phyloP scores from a whole-genome alignment of 2,888 invertebrate species.

The Campaea margaritaria region DNA sequence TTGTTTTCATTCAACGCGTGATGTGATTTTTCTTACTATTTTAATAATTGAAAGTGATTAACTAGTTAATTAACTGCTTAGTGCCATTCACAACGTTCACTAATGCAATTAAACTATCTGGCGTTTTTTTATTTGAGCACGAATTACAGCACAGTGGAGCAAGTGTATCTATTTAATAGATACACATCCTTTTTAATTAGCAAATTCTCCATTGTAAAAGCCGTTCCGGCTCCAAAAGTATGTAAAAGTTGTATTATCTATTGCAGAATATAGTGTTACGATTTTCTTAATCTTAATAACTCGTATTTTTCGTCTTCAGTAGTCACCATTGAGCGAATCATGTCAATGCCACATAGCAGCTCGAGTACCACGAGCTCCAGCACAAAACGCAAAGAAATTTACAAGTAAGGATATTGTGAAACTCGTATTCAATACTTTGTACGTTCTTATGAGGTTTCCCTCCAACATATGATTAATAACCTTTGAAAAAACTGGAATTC shows the following conservation, averaged over 20 bases:
- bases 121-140: too few species aligned
- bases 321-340: slow-evolving; percentile 44
- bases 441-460: neutral
- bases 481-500: neutral
- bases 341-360: slow-evolving; percentile 84
- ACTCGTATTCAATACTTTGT: neutral
- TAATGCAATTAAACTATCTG: too few species aligned
- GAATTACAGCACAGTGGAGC: neutral
- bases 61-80: too few species aligned
- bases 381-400: slow-evolving; percentile 83
- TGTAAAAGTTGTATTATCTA: neutral
- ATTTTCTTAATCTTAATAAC: neutral
- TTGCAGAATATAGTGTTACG: neutral
- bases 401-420: slow-evolving; percentile 69
- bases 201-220: slow-evolving; percentile 8
- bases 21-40: too few species aligned
- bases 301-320: slow-evolving; percentile 18
- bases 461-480: neutral
- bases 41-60: too few species aligned
- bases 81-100: too few species aligned
- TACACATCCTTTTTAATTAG: slow-evolving; percentile 5
- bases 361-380: slow-evolving; percentile 79
- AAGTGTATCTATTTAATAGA: neutral
- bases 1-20: too few species aligned
- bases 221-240: slow-evolving; percentile 23